Base-by-base conservation (phyloP, 1,140 invertebrate genomes). In the Polypedilum vanderplanki region DNA sequence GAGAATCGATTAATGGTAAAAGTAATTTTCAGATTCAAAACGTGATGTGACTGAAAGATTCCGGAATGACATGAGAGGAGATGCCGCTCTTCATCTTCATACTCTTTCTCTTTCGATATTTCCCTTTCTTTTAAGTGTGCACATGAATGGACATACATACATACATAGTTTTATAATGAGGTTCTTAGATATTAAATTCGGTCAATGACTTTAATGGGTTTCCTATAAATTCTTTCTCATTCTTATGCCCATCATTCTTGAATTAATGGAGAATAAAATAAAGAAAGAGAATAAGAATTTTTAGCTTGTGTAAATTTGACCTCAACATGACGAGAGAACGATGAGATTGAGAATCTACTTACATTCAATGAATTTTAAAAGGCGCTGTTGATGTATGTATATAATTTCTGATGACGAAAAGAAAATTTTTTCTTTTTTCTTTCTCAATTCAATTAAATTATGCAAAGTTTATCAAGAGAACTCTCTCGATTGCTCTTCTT, bases 391-490 rank as follows among this genome's bases (percentile, higher is more conserved):
- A 33, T 33, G 24, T 33, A 33, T 33, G 24, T 33, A 33, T 33
- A 33, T 5, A 33, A 33, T 33, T 33, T 33, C 24, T 57, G 46
- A 57, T 57, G 46, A 57, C n/a, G 46, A 57, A 33, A 33, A 33
- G 24, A 33, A 33, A 33, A 33, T 57, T 57, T 57, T 57, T 8
- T 57, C 12, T 57, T n/a, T 57, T 57, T n/a, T 57, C 46, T 57
- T 57, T 46, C n/a, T 57, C 46, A 57, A n/a, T 57, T 57, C n/a
- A 57, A 57, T 57, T 57, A 57, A 57, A 57, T 57, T 57, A 57
- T 57, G 46, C 46, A 57, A 57, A 57, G n/a, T 57, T n/a, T 33
- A 33, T 33, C 24, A 33, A 33, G 24, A 33, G 24, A 33, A 33
- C 24, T 33, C 24, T 33, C 24, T 33, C 24, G 24, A 33, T 33